Base-by-base conservation (phyloP, 1,140 invertebrate genomes). In the Gonioctena quinquepunctata region DNA sequence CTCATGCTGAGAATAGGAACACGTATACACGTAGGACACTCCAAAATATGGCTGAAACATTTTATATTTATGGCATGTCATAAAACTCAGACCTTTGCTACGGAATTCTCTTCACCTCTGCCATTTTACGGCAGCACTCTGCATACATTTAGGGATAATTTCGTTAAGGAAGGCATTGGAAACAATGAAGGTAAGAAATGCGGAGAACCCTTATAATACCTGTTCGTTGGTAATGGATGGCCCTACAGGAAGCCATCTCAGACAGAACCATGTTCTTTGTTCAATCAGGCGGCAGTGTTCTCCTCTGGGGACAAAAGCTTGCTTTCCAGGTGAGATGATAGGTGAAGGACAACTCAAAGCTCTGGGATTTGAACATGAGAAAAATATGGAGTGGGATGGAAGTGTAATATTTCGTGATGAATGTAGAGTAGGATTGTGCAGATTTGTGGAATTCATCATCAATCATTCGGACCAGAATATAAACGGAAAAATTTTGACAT, bases 151-250 rank as follows among this genome's bases (percentile, higher is more conserved):
- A 25, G 60, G 60, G 21, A 28, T 62, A 62, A 62, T 62, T 62
- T 62, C 60, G 60, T 62, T 48, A 62, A 62, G 60, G 22, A 62
- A 62, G 60, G 60, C 33, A 62, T 42, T 42, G 60, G 21, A 62
- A 62, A 62, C 60, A 62, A 62, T 62, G 60, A 62, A 16, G 26
- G 23, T 62, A 23, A 48, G 60, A 48, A 62, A 62, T 42, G 60
- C 26, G 16, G 26, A 16, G 18, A 6, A 26, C 60, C 57, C 27
- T 27, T 22, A 22, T 62, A 48, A 62, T 62, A 62, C 60, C 60
- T 62, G 60, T 62, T 28, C 28, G 16, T 42, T 23, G 26, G 60
- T 62, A 62, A 62, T 62, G 21, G 23, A 62, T 62, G 33, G 23
- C 21, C 19, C 60, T 13, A 33, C 18, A 8, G 22, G 27, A 62